Evolutionary conservation across 2,113 vertebrate species (phyloP), one percentile per base, ranked within the genome.

Genomic region (Melanostigma gelatinosum): DNA sequence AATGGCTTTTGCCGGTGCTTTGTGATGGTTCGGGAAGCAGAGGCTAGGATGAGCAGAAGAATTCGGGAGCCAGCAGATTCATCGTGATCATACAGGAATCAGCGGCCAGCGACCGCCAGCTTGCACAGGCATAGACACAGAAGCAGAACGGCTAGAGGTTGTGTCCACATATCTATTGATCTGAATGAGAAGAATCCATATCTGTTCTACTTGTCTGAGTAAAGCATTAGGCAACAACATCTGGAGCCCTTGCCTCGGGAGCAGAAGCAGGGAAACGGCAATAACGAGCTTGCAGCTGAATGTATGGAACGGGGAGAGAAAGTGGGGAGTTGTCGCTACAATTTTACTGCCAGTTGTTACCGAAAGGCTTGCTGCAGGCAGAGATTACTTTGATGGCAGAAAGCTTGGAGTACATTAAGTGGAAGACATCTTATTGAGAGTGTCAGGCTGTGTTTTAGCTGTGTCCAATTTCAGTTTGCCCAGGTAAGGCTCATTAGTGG

Each of bases 401-500:
- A 71, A 75, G 55, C 69, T 66, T 18, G 6, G 46, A 63, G 36
- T 64, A 48, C 27, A 70, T 64, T 88, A 68, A 73, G 15, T 68
- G 24, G 15, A 69, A 72, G 48, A 38, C 24, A 52, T 70, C 42
- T 60, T 32, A 75, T 48, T 72, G 50, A 13, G 54, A 52, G 55
- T 73, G 54, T 82, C 24, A 63, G 71, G 44, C 70, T 70, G 60
- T 73, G 44, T 79, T 48, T 46, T 48, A 75, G 48, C 20, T 72
- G 48, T 72, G 62, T 75, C 79, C 63, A 82, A 8, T 77, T 75
- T 72, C 22, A 52, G 29, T 84, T 84, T 40, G 15, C 44, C 32
- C 52, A 55, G 63, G 78, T 87, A 60, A 13, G 48, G 50, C 74
- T 91, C 85, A 78, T 87, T 89, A 89, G 75, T 29, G 32, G 12